Evolutionary conservation across 2,888 invertebrate genomes (phyloP).

Genomic region (Taenaris catops): DNA sequence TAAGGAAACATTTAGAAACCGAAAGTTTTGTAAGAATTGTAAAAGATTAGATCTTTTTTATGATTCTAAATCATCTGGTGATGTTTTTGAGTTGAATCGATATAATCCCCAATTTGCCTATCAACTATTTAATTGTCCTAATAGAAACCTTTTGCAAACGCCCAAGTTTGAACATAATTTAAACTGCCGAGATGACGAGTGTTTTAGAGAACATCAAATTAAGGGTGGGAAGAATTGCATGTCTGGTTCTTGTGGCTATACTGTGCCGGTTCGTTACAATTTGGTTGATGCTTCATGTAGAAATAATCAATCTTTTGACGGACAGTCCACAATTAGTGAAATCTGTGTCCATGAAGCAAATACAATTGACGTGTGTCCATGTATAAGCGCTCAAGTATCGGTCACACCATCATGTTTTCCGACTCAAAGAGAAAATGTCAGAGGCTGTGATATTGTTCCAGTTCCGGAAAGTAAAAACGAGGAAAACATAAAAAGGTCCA

Average conservation of each 20-base stretch:
- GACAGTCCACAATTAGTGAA: neutral
- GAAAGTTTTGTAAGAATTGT: neutral
- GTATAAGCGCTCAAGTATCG: slow-evolving; percentile 3
- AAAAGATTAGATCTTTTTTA: slow-evolving; percentile 11
- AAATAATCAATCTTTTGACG: neutral
- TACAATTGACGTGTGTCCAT: neutral
- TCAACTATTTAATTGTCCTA: neutral
- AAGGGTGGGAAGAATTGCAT: neutral
- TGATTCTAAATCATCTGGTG: slow-evolving; percentile 16
- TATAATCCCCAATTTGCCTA: slow-evolving; percentile 1
- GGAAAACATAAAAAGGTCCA: neutral
- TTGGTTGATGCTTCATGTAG: slow-evolving; percentile 6
- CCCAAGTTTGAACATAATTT: neutral
- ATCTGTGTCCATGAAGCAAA: neutral
- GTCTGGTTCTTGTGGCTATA: neutral
- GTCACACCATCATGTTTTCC: slow-evolving; percentile 8
- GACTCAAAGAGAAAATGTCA: slow-evolving; percentile 10
- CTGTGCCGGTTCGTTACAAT: slow-evolving; percentile 8
- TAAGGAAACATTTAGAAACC: slow-evolving; percentile 7
- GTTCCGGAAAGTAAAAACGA: too few relatives aligned
- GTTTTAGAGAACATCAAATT: neutral
- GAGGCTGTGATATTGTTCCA: slow-evolving; percentile 10
- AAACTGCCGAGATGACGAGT: neutral
- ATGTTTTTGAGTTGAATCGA: slow-evolving; percentile 1
- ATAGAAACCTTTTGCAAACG: neutral